A percentile compares a stretch with the other conserved stretches of the same genome.
Evolutionary conservation across 2,888 invertebrate genomes (phyloP).

Genomic region (Glaucopsyche alexis): DNA sequence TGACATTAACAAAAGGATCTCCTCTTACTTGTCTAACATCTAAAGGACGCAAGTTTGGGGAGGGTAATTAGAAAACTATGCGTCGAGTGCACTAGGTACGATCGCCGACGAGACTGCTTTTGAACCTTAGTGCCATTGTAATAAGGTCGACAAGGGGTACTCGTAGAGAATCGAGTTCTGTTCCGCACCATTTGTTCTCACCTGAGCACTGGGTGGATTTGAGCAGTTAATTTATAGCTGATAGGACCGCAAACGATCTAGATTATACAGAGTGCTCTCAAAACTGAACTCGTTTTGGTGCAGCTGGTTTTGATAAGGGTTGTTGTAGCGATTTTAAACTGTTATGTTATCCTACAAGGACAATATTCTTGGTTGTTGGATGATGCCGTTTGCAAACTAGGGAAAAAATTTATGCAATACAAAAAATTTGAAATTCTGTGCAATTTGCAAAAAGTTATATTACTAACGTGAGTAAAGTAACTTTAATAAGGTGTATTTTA

Average conservation of each 20-base stretch:
- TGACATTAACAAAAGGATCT: not conserved
- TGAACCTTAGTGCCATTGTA: not conserved
- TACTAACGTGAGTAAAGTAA: too few relatives aligned
- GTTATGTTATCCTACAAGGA: not conserved
- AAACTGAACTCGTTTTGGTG: not conserved
- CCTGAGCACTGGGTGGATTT: conserved; percentile 12
- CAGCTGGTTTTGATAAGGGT: too few relatives aligned
- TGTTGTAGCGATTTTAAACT: not conserved
- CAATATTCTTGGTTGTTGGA: not conserved
- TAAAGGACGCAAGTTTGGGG: not conserved
- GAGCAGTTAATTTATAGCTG: conserved; percentile 14
- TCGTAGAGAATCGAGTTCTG: not conserved
- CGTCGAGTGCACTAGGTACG: not conserved
- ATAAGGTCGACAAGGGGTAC: not conserved
- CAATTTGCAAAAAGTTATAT: too few relatives aligned
- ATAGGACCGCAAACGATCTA: conserved; percentile 1
- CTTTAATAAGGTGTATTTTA: too few relatives aligned
- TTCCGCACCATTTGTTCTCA: conserved; percentile 13
- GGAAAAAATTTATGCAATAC: not conserved
- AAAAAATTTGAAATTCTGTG: too few relatives aligned
- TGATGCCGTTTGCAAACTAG: not conserved
- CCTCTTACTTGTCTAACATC: not conserved
- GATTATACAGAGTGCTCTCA: conserved; percentile 10
- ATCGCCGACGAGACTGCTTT: not conserved
- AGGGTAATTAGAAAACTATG: not conserved